Conservation (phyloP, 2,888 invertebrate species). For the Macropis europaea region DNA sequence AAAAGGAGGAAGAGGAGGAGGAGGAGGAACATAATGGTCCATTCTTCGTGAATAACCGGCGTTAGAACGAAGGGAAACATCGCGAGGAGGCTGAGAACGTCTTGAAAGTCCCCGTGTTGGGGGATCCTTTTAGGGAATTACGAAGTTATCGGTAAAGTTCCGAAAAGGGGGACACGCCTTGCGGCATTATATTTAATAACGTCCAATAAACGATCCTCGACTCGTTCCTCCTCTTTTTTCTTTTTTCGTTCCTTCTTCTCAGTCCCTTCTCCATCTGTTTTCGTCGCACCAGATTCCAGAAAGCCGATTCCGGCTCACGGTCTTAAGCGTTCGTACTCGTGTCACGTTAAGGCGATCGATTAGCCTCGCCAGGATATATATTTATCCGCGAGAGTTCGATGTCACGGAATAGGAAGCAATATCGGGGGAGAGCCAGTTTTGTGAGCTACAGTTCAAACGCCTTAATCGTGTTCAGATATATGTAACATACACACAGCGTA, state of each 20-base stretch:
- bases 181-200: conserved; percentile 74
- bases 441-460: conserved; percentile 16
- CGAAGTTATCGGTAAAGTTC: conserved; percentile 73
- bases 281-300: neutral
- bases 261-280: conserved; percentile 13
- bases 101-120: conserved; percentile 61
- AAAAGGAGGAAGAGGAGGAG: neutral
- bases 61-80: conserved; percentile 45
- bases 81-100: conserved; percentile 42
- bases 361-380: conserved; percentile 15
- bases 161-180: conserved; percentile 66
- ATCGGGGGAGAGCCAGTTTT: conserved; percentile 1
- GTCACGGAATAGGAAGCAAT: conserved; percentile 17
- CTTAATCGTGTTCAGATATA: too few relatives aligned
- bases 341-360: conserved; percentile 57
- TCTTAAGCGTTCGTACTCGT: conserved; percentile 41
- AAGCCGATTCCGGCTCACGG: neutral
- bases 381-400: conserved; percentile 26
- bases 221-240: conserved; percentile 18
- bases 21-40: conserved; percentile 32
- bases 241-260: neutral
- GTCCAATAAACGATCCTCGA: conserved; percentile 65
- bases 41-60: conserved; percentile 44
- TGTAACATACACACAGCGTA: too few relatives aligned
- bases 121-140: conserved; percentile 72